phyloP scores from a whole-genome alignment of 2,797 vertebrate genomes.

The Trachops cirrhosus region DNA sequence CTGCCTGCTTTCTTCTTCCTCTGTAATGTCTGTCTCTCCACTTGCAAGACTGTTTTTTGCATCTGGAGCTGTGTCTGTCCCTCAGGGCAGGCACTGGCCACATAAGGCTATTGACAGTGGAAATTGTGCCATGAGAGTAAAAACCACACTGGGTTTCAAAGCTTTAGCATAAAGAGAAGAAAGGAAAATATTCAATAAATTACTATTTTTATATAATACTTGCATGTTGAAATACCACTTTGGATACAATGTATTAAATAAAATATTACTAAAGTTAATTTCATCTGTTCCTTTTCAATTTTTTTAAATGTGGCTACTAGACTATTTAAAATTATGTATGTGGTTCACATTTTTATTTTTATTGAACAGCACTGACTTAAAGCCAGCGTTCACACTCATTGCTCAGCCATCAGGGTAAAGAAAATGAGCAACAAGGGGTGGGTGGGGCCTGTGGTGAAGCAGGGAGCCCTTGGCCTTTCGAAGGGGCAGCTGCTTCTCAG shows the following conservation, averaged over 20 bases:
- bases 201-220: neutral
- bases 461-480: no score
- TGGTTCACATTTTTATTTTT: neutral
- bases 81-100: neutral
- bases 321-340: neutral
- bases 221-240: neutral
- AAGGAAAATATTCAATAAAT: neutral
- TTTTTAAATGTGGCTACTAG: neutral
- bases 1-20: neutral
- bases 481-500: neutral
- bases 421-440: neutral
- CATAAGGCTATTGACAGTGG: neutral
- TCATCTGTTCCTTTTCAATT: neutral
- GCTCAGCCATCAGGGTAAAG: neutral
- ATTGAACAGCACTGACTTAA: neutral
- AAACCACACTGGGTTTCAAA: neutral
- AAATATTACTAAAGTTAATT: neutral
- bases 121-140: neutral
- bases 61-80: neutral
- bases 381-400: neutral
- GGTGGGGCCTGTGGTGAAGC: fast-evolving
- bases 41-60: neutral
- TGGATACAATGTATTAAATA: neutral
- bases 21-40: neutral
- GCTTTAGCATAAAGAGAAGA: neutral